Percentiles rank a stretch among this genome's conserved stretches.
Conservation (phyloP, 2,113 vertebrate species). For the Setophaga petechia region DNA sequence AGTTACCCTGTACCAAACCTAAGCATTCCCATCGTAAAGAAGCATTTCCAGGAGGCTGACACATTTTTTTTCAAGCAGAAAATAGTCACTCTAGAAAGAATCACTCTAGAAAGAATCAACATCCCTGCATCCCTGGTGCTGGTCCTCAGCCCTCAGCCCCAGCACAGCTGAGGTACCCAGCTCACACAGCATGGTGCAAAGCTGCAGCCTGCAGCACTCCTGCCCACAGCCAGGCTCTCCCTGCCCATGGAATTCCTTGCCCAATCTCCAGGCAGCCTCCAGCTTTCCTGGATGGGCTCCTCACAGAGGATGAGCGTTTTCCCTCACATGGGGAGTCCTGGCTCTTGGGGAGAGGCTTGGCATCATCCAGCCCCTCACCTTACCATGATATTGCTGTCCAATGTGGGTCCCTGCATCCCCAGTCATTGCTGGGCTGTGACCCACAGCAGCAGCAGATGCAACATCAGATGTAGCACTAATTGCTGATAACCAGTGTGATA, state of each 20-base stretch:
- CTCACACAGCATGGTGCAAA: fast-evolving
- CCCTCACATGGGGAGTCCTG: fast-evolving
- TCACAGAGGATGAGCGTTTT: fast-evolving
- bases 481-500: background rate
- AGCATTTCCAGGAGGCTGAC: background rate
- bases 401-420: background rate
- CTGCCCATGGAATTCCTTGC: background rate
- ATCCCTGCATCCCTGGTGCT: background rate
- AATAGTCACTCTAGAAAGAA: background rate
- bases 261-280: background rate
- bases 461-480: background rate
- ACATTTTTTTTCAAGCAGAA: background rate
- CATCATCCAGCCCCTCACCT: background rate
- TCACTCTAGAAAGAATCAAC: background rate
- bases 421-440: background rate
- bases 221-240: background rate
- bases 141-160: background rate
- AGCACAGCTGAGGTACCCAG: background rate
- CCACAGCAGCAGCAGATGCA: background rate
- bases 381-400: background rate
- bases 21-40: background rate
- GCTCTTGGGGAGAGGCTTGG: fast-evolving
- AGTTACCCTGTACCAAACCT: background rate
- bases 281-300: background rate
- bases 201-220: background rate